Conservation (phyloP, 1,140 invertebrate species). For the Trypoxylus dichotomus region DNA sequence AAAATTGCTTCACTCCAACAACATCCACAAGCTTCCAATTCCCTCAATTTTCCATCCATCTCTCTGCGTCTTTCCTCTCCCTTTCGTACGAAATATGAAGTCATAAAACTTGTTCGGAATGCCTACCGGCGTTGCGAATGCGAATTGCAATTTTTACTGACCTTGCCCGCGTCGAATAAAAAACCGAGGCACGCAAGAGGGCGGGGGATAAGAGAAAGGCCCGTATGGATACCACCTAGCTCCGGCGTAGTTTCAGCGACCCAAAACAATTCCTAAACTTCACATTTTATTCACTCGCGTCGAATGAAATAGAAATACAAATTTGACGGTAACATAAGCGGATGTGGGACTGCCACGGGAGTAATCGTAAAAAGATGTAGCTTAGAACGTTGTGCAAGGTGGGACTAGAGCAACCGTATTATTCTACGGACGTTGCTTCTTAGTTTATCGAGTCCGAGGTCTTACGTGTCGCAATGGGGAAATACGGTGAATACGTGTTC, state of each 20-base stretch:
- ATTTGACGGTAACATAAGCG: neutral
- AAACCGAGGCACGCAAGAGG: neutral
- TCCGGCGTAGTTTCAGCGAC: neutral
- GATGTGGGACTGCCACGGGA: neutral
- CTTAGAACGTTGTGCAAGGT: neutral
- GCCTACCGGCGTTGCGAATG: conserved; percentile 9
- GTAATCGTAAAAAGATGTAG: neutral
- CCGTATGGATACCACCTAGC: neutral
- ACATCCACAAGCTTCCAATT: neutral
- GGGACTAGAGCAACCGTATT: neutral
- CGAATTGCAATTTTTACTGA: conserved; percentile 24
- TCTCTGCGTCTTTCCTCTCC: neutral
- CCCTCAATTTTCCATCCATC: neutral
- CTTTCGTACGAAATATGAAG: neutral
- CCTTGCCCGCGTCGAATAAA: conserved; percentile 13
- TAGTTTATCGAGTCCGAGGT: too few species aligned
- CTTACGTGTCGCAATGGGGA: too few species aligned
- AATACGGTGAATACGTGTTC: too few species aligned
- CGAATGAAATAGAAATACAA: conserved; percentile 12
- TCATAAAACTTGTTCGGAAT: conserved; percentile 14
- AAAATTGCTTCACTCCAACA: neutral
- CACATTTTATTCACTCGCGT: conserved; percentile 12
- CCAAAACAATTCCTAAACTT: conserved; percentile 16
- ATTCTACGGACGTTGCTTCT: neutral
- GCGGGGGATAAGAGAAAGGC: neutral